Evolutionary conservation across 2,888 invertebrate species (phyloP).

Genomic region (Stenichneumon culpator): DNA sequence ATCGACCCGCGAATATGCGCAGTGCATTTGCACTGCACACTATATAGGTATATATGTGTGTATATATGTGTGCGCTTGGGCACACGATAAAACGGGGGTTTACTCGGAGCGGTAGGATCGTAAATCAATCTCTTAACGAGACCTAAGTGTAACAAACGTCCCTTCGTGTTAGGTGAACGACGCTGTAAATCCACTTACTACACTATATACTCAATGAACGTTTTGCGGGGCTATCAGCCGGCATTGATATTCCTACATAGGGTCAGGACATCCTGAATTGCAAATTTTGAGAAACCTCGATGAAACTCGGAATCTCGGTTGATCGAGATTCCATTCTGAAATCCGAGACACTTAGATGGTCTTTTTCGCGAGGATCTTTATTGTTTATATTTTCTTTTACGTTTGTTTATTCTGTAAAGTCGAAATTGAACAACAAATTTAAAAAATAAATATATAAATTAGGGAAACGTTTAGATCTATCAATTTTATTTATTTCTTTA

Average conservation of each 20-base stretch:
- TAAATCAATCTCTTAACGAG: constrained; percentile 78
- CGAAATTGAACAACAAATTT: no score
- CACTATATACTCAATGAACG: constrained; percentile 3
- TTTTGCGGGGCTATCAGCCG: constrained; percentile 11
- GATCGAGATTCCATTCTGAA: background rate
- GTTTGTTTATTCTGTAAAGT: background rate
- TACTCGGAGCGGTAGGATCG: constrained; percentile 59
- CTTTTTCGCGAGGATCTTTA: background rate
- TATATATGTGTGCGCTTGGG: constrained; percentile 1
- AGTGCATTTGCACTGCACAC: constrained; percentile 1
- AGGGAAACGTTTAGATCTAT: no score
- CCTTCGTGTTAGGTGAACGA: constrained; percentile 72
- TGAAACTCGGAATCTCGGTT: background rate
- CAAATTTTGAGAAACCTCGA: constrained; percentile 32
- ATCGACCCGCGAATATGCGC: constrained; percentile 2
- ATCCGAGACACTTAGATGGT: background rate
- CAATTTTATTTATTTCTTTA: no score
- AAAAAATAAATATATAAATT: no score
- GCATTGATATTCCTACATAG: constrained; percentile 50
- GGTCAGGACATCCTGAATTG: constrained; percentile 58
- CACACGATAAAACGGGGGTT: constrained; percentile 56
- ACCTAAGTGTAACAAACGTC: constrained; percentile 73
- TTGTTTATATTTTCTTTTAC: background rate
- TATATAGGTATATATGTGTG: constrained; percentile 11
- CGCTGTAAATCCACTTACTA: constrained; percentile 57